Evolutionary conservation across 2,797 vertebrate genomes (phyloP).

Genomic region (Bradypodion ventrale): DNA sequence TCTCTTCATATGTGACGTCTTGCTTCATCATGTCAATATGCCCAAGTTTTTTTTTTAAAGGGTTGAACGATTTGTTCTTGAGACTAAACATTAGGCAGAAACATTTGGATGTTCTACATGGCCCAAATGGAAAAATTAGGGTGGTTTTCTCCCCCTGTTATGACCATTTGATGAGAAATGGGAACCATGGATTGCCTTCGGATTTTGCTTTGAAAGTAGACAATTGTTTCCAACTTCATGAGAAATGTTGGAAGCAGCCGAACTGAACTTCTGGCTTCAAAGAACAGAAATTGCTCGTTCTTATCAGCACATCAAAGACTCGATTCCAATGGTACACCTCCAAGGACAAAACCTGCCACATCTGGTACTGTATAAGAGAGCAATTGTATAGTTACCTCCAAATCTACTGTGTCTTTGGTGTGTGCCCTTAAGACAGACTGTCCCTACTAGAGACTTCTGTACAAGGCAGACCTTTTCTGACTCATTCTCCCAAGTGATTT

Average conservation of each 20-base stretch:
- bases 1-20: background rate
- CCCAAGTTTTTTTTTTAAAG: background rate
- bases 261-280: background rate
- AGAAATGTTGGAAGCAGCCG: background rate
- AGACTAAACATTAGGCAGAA: background rate
- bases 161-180: background rate
- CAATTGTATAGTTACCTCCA: background rate
- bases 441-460: background rate
- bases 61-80: background rate
- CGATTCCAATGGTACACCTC: background rate
- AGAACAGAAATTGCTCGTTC: background rate
- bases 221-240: background rate
- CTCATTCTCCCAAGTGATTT: background rate
- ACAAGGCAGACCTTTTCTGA: background rate
- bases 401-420: background rate
- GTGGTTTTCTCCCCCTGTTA: too few species aligned
- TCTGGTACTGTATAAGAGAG: accelerated
- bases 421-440: background rate
- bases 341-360: background rate
- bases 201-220: background rate
- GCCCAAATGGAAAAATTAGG: background rate
- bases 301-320: background rate
- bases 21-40: background rate
- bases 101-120: background rate
- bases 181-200: conserved; percentile 12